Evolutionary conservation across 2,113 vertebrate species (phyloP), one percentile per base, ranked within the genome.

Genomic region (Tragulus kanchil): DNA sequence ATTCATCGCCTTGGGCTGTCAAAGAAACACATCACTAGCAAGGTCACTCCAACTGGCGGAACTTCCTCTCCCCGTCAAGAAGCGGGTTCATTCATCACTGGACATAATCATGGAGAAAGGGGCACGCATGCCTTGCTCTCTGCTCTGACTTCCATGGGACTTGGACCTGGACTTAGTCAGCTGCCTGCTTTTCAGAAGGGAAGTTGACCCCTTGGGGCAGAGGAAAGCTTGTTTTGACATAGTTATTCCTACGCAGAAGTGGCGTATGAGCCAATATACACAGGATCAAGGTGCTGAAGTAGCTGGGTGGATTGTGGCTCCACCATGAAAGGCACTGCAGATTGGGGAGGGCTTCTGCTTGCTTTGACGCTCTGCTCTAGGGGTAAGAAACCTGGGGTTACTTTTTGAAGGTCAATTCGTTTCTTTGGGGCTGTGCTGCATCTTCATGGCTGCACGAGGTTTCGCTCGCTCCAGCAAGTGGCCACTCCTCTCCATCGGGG

Each of bases 21-120:
- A 98, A 96, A 96, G 54, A 97, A 96, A 97, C 86, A 19, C 50
- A 78, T 85, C 88, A 69, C 69, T 56, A 78, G 83, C 97, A 98
- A 98, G 97, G 97, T 98, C 98, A 97, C 94, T 81, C 90, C 97
- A 97, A 98, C 98, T 97, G 95, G 96, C 95, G 97, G 96, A 97
- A 97, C 97, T 97, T 97, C 98, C 93, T 96, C 73, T 28, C 98
- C 96, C 98, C 96, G 97, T 91, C 75, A 93, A 84, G 8, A 95
- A 97, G 92, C 93, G 69, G 97, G 79, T 94, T 98, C 97, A 84
- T 98, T 96, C 97, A 97, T 98, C 98, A 96, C 88, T 0, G 97
- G 94, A 94, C 85, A 94, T 89, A 95, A 98, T 96, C 96, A 25
- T 90, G 84, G 13, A 62, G 97, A 98, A 98, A 98, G 98, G 98